Evolutionary conservation across 2,797 vertebrate genomes (phyloP).

Genomic region (Pitangus sulphuratus): DNA sequence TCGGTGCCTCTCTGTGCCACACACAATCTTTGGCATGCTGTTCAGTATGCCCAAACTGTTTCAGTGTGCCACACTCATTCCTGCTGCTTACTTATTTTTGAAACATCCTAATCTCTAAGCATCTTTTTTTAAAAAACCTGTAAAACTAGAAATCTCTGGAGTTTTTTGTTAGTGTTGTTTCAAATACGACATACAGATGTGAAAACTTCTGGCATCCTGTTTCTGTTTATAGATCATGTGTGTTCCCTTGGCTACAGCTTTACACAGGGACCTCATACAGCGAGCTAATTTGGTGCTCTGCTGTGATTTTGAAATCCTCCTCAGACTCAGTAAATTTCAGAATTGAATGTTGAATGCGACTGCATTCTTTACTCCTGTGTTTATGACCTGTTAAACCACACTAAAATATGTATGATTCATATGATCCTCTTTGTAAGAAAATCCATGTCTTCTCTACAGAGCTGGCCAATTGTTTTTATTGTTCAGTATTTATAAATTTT

Average conservation of each 20-base stretch:
- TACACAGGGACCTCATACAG: rapidly evolving
- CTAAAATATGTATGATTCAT: neutral
- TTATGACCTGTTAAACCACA: neutral
- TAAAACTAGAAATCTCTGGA: neutral
- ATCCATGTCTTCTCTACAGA: neutral
- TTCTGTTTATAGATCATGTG: neutral
- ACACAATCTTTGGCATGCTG: neutral
- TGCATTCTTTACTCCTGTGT: neutral
- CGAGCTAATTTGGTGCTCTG: neutral
- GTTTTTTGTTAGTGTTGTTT: neutral
- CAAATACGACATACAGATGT: neutral
- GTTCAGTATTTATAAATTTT: neutral
- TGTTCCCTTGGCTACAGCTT: neutral
- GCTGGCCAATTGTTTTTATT: neutral
- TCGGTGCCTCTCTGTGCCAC: neutral
- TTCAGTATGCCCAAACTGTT: neutral
- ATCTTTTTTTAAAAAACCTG: neutral
- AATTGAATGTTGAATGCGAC: neutral
- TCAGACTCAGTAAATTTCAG: neutral
- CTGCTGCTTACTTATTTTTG: neutral
- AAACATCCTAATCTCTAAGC: neutral
- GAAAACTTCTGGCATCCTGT: neutral
- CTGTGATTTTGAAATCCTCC: neutral
- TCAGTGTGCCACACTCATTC: neutral
- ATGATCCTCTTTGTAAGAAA: neutral